phyloP scores from a whole-genome alignment of 2,888 invertebrate species.

The Brenthis daphne region DNA sequence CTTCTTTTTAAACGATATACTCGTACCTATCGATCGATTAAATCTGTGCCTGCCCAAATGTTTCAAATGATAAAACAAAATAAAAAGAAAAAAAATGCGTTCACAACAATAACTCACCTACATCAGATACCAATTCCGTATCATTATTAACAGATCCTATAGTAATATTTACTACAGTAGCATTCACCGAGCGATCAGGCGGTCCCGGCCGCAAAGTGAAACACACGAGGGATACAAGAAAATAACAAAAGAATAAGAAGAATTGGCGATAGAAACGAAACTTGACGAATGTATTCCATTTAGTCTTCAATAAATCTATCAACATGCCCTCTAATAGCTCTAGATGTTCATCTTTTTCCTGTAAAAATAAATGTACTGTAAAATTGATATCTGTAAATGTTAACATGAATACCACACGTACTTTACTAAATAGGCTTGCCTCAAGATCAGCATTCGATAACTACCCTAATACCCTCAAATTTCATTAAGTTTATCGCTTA shows the following conservation, averaged over 20 bases:
- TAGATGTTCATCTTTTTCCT: slow-evolving; percentile 97
- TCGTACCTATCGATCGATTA: too few species aligned
- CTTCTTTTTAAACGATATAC: too few species aligned
- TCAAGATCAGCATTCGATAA: too few species aligned
- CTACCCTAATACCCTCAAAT: too few species aligned
- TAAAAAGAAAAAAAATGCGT: background rate
- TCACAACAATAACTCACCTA: slow-evolving; percentile 51
- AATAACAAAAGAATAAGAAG: slow-evolving; percentile 94
- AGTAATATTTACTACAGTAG: slow-evolving; percentile 65
- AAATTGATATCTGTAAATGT: background rate
- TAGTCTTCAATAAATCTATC: slow-evolving; percentile 95
- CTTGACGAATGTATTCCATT: slow-evolving; percentile 99
- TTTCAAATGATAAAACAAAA: background rate
- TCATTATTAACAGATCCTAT: slow-evolving; percentile 59
- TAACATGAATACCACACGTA: background rate
- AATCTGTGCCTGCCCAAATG: too few species aligned
- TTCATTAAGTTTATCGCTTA: too few species aligned
- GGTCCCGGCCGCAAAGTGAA: slow-evolving; percentile 95
- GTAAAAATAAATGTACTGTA: slow-evolving; percentile 46
- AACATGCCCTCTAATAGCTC: slow-evolving; percentile 97
- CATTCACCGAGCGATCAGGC: slow-evolving; percentile 75
- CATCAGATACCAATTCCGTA: slow-evolving; percentile 58
- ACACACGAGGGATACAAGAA: slow-evolving; percentile 92
- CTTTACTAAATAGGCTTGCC: too few species aligned
- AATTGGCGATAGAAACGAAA: slow-evolving; percentile 97